Conservation (phyloP, 1,140 invertebrate genomes). For the Leptinotarsa lineolata region DNA sequence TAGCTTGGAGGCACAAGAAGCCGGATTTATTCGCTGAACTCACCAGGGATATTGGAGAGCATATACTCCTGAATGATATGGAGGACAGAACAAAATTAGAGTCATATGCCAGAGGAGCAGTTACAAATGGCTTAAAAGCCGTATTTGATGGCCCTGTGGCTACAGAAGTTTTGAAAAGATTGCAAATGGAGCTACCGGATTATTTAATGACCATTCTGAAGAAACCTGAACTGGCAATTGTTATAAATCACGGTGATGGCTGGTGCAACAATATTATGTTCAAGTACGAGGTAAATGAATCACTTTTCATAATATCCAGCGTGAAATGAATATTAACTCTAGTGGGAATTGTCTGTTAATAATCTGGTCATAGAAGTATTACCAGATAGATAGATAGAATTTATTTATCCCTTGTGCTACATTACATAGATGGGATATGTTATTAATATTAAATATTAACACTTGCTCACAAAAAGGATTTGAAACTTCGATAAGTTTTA, state of each 20-base stretch:
- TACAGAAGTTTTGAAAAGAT: constrained; percentile 30
- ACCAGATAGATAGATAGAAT: too few relatives aligned
- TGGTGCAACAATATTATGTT: constrained; percentile 64
- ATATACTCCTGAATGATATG: constrained; percentile 40
- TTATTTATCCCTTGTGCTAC: too few relatives aligned
- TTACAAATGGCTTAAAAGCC: constrained; percentile 29
- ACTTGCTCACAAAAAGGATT: too few relatives aligned
- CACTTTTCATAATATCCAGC: too few relatives aligned
- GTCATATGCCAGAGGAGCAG: constrained; percentile 45
- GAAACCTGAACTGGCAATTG: constrained; percentile 37
- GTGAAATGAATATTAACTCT: too few relatives aligned
- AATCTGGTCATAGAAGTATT: too few relatives aligned
- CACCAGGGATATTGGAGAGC: constrained; percentile 35
- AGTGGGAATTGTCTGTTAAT: too few relatives aligned
- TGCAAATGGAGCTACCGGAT: constrained; percentile 16
- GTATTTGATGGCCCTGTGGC: constrained; percentile 25
- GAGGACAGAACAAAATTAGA: constrained; percentile 4
- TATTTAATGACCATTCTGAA: constrained; percentile 24
- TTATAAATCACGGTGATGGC: constrained; percentile 60
- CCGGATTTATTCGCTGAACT: constrained; percentile 47
- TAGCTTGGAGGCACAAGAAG: constrained; percentile 57
- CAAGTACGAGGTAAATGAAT: constrained; percentile 58
- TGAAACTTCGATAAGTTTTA: too few relatives aligned
- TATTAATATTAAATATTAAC: too few relatives aligned
- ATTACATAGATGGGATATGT: too few relatives aligned